phyloP scores from a whole-genome alignment of 1,140 invertebrate genomes.

The Scaptomyza montana region DNA sequence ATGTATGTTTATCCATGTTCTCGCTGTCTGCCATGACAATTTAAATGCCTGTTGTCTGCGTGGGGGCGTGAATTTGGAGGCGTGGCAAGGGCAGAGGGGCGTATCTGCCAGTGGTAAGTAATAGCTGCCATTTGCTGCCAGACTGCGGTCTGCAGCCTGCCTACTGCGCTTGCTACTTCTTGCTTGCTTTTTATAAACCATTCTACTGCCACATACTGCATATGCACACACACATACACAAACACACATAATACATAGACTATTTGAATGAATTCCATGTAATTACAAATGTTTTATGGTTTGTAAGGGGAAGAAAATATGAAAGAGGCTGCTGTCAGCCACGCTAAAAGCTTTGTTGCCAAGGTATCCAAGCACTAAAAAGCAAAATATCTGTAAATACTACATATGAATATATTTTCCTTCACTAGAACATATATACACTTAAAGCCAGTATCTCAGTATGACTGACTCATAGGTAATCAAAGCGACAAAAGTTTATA shows the following conservation, averaged over 20 bases:
- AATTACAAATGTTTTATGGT: constrained; percentile 52
- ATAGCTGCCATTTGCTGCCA: constrained; percentile 61
- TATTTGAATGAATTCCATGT: constrained; percentile 59
- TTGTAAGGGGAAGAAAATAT: constrained; percentile 3
- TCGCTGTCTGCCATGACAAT: constrained; percentile 68
- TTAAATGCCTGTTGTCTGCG: constrained; percentile 73
- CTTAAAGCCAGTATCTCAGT: too few relatives aligned
- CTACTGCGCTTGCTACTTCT: neutral
- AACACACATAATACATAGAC: constrained; percentile 35
- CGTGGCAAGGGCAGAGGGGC: neutral
- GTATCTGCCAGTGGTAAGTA: constrained; percentile 49
- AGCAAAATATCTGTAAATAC: neutral
- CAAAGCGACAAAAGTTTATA: constrained; percentile 1
- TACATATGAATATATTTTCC: neutral
- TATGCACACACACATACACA: neutral
- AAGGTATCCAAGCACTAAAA: neutral
- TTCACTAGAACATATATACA: neutral
- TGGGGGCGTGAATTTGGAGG: constrained; percentile 13
- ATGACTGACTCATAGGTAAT: neutral
- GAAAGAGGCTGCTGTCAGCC: neutral
- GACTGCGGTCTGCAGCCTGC: constrained; percentile 58
- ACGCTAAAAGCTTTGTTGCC: neutral
- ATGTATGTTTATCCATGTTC: constrained; percentile 43
- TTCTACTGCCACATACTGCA: constrained; percentile 14
- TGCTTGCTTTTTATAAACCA: constrained; percentile 32